These are phyloP conservation scores for Lasioglossum figueresi DNA, from an alignment of 2,888 invertebrate species.

Conservation along the genomic window DNA sequence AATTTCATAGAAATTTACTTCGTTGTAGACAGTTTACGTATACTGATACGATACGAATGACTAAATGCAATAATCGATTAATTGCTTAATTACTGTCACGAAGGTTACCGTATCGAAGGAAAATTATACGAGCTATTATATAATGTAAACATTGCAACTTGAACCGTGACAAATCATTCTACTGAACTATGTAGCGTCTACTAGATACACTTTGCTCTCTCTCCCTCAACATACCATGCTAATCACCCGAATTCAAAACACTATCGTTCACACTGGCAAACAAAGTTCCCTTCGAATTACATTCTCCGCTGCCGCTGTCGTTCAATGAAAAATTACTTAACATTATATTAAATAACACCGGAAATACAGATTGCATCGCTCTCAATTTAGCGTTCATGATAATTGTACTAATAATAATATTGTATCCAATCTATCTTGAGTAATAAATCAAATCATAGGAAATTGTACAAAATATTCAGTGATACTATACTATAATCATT, in stretches of 20 bases:
- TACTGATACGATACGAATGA: background rate
- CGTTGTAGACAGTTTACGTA: background rate
- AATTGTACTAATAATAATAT: background rate
- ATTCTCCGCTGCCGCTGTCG: background rate
- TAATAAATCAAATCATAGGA: background rate
- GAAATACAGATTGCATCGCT: background rate
- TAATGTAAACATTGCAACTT: background rate
- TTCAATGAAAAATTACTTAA: background rate
- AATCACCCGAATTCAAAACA: conserved; percentile 5
- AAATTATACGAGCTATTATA: background rate
- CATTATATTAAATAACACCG: background rate
- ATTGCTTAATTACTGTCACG: background rate
- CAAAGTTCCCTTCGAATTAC: background rate
- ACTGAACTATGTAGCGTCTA: background rate
- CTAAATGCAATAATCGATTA: background rate
- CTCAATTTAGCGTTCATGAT: background rate
- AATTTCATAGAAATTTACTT: background rate
- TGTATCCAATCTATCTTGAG: background rate
- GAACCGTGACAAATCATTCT: background rate
- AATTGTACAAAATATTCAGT: background rate
- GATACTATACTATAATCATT: background rate
- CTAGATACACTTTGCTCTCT: conserved; percentile 12
- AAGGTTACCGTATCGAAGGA: background rate
- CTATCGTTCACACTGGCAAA: conserved; percentile 4
- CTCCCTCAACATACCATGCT: background rate